Base-by-base conservation (phyloP, 2,888 invertebrate species). In the Apotomis betuletana region DNA sequence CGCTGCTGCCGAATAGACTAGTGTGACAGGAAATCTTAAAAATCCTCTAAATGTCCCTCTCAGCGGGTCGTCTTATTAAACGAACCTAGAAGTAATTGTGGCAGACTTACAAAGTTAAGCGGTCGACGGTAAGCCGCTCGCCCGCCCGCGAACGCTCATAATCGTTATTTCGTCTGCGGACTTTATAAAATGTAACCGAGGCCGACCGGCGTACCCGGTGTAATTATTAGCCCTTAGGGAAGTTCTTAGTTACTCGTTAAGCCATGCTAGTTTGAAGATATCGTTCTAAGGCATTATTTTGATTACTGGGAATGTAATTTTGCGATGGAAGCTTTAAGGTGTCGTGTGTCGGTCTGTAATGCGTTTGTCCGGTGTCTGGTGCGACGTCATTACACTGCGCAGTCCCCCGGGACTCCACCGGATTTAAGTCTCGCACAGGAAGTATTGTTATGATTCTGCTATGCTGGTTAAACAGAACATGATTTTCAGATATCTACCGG, bases 121-220 rank as follows among this genome's bases (percentile, higher is more conserved):
- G 86, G 87, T 79, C 80, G 81, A 82, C 81, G 85, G 87, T 90
- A 89, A 91, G 89, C 90, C 88, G 83, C 80, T 75, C 80, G 80
- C 82, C 80, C 82, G 83, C 80, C 85, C 83, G 81, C 83, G 84
- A 85, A 83, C 79, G 81, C 84, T 87, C 90, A 87, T 91, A 90
- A 92, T 87, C 89, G 89, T 93, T 92, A 92, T 91, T 91, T 90
- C 87, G 93, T 92, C 93, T 93, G 91, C 87, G 84, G 91, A 91
- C 90, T 92, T 90, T 89, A 87, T 87, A 87, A 87, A 90, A 86
- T 88, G 89, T 87, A 85, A 85, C 85, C 81, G 80, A 83, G 81
- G 81, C 83, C 83, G 79, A 81, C 84, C 82, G 78, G 78, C 78
- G 81, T 78, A 79, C 78, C 78, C 79, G 73, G 69, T 57, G 64